Conservation (phyloP, 2,113 vertebrate species). For the Scomber japonicus region DNA sequence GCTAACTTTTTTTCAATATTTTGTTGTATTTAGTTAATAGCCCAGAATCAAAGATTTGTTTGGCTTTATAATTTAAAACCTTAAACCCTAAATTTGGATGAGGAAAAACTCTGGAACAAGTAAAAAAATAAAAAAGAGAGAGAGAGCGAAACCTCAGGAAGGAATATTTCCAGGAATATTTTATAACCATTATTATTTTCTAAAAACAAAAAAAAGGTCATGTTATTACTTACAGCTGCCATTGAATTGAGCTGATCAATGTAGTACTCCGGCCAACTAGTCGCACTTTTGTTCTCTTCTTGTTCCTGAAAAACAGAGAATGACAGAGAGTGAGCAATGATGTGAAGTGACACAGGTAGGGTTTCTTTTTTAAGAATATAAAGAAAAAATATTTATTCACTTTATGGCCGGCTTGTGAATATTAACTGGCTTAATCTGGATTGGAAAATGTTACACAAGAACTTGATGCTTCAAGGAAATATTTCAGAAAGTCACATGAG, state of each 20-base stretch:
- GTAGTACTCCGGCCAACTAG: conserved; percentile 99
- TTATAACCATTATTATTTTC: not conserved
- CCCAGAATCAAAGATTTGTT: not conserved
- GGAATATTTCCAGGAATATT: not conserved
- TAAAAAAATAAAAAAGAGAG: not conserved
- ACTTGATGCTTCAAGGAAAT: not conserved
- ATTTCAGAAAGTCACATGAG: conserved; percentile 25
- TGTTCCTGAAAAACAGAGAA: conserved; percentile 89
- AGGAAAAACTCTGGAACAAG: not conserved
- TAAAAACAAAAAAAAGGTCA: not conserved
- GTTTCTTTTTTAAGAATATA: not conserved
- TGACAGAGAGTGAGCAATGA: not conserved
- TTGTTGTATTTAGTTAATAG: not conserved
- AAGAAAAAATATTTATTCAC: not conserved
- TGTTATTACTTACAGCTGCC: conserved; percentile 93
- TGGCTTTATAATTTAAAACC: not conserved
- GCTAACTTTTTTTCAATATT: not conserved
- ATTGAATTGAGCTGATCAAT: conserved; percentile 98
- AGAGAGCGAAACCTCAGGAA: not conserved
- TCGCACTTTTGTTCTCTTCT: conserved; percentile 98
- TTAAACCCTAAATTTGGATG: not conserved
- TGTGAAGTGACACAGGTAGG: not conserved
- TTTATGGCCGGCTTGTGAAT: not conserved
- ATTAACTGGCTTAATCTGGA: not conserved
- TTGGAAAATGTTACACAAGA: conserved; percentile 4